These are phyloP conservation scores for Scatophagus argus DNA, from an alignment of 2,113 vertebrate species.

Conservation along the genomic window DNA sequence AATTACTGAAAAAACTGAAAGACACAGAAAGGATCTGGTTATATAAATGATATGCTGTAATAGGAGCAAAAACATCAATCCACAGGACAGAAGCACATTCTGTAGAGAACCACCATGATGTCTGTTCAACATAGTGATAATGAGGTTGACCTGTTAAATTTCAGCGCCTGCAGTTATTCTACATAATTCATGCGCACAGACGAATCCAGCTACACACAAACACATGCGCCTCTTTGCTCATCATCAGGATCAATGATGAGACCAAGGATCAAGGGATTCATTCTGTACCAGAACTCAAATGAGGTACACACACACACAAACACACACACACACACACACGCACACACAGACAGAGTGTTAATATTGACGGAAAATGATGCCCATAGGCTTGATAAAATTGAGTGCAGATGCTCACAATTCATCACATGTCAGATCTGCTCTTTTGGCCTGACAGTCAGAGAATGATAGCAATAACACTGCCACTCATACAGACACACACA, in stretches of 20 bases:
- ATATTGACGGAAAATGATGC: slow-evolving; percentile 61
- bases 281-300: slow-evolving; percentile 15
- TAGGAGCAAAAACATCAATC: not conserved
- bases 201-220: not conserved
- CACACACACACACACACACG: slow-evolving; percentile 9
- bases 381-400: slow-evolving; percentile 39
- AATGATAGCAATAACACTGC: slow-evolving; percentile 33
- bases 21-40: not conserved
- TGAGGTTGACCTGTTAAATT: not conserved
- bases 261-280: slow-evolving; percentile 9
- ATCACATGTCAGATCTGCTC: slow-evolving; percentile 58
- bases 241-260: slow-evolving; percentile 11
- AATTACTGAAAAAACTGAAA: not conserved
- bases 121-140: not conserved
- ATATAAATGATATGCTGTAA: not conserved
- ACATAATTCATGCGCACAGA: slow-evolving; percentile 11
- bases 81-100: not conserved
- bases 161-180: slow-evolving; percentile 6
- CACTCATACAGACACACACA: no score
- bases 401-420: slow-evolving; percentile 61
- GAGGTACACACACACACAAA: slow-evolving; percentile 8
- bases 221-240: not conserved
- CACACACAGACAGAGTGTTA: slow-evolving; percentile 19
- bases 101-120: not conserved
- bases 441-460: slow-evolving; percentile 34